Evolutionary conservation across 2,888 invertebrate genomes (phyloP).

Genomic region (Heteromyza rotundicornis): DNA sequence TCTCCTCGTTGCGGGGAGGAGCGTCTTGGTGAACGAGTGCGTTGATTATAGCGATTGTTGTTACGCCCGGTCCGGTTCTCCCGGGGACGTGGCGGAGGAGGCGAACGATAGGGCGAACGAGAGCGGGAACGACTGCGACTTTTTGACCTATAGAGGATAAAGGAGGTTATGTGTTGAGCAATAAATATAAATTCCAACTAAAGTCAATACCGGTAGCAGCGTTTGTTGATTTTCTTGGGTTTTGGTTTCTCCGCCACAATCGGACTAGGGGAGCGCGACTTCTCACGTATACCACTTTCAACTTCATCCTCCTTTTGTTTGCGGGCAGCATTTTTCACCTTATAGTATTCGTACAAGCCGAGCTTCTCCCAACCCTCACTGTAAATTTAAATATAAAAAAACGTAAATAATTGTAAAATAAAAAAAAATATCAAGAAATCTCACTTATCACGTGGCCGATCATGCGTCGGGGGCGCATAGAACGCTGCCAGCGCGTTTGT

Average conservation of each 20-base stretch:
- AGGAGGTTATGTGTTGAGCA: not conserved
- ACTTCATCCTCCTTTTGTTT: conserved; percentile 88
- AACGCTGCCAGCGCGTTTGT: conserved; percentile 95
- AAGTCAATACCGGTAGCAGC: conserved; percentile 71
- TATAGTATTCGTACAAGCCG: conserved; percentile 96
- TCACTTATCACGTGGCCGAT: conserved; percentile 90
- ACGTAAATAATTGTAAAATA: conserved; percentile 6
- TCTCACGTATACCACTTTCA: conserved; percentile 71
- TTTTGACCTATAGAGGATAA: conserved; percentile 57
- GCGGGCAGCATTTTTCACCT: conserved; percentile 90
- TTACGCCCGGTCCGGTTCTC: conserved; percentile 44
- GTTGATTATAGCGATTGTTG: conserved; percentile 56
- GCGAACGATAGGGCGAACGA: conserved; percentile 63
- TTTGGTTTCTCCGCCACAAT: conserved; percentile 74
- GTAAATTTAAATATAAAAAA: conserved; percentile 36
- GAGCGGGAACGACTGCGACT: conserved; percentile 67
- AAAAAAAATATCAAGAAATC: conserved; percentile 15
- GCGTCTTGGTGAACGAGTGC: conserved; percentile 63
- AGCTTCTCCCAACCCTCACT: conserved; percentile 99
- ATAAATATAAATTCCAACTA: not conserved
- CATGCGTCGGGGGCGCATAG: conserved; percentile 93
- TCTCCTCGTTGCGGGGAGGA: conserved; percentile 50
- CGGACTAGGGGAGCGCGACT: conserved; percentile 81
- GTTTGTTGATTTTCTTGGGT: conserved; percentile 62
- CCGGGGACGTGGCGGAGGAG: conserved; percentile 35